Evolutionary conservation across 2,888 invertebrate species (phyloP).

Genomic region (Anorthoa munda): DNA sequence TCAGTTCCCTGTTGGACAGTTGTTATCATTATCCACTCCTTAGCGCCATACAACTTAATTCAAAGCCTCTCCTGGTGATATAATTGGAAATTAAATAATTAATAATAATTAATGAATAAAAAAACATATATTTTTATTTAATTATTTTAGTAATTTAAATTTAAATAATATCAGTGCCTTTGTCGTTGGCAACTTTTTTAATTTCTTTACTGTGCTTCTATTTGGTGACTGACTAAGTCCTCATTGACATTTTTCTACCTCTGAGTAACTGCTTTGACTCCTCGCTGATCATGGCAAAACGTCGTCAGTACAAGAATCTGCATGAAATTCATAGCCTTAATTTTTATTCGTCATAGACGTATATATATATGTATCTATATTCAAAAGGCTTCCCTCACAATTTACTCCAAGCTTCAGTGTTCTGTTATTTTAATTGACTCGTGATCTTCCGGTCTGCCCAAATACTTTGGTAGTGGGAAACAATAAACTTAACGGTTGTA

Average conservation of each 20-base stretch:
- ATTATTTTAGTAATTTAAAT: too few relatives aligned
- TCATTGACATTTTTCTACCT: too few relatives aligned
- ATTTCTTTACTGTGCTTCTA: too few relatives aligned
- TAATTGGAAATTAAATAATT: too few relatives aligned
- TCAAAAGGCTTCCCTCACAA: slow-evolving; percentile 14
- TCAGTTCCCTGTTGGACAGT: neutral
- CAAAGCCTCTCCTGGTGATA: too few relatives aligned
- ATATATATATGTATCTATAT: neutral
- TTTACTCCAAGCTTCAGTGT: slow-evolving; percentile 20
- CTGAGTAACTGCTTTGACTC: too few relatives aligned
- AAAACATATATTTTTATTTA: too few relatives aligned
- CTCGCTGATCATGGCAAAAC: neutral
- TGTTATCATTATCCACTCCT: too few relatives aligned
- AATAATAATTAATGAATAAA: too few relatives aligned
- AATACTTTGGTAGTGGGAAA: slow-evolving; percentile 56
- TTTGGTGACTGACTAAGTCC: neutral
- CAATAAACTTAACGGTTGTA: slow-evolving; percentile 61
- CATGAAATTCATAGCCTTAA: neutral
- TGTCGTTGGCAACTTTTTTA: too few relatives aligned
- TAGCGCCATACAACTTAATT: too few relatives aligned
- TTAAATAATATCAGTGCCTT: too few relatives aligned
- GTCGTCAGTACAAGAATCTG: neutral
- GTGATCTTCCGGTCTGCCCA: slow-evolving; percentile 43
- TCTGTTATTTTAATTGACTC: slow-evolving; percentile 62
- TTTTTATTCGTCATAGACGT: neutral